Evolutionary conservation across 2,113 vertebrate species (phyloP).

Genomic region (Actinemys pallida): DNA sequence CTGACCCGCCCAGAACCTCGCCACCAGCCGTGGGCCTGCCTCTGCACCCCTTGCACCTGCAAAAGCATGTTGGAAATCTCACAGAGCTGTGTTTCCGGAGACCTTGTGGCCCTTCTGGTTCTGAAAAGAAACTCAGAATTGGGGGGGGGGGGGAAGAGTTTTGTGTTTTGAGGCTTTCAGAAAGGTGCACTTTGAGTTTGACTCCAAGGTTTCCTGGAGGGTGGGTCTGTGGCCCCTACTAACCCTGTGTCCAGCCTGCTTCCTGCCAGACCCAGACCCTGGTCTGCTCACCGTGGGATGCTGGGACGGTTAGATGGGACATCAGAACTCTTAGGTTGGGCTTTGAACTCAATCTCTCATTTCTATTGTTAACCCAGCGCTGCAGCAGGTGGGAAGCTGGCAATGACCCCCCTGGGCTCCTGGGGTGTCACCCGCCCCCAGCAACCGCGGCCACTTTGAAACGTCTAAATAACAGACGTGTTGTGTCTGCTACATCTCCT

Average conservation of each 20-base stretch:
- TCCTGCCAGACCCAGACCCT: background rate
- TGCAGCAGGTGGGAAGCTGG: background rate
- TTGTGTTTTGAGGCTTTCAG: background rate
- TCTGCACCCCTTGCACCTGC: background rate
- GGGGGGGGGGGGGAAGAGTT: no score
- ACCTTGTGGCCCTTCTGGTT: background rate
- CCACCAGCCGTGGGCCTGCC: fast-evolving
- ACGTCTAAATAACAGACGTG: background rate
- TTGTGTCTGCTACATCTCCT: background rate
- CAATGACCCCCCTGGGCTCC: background rate
- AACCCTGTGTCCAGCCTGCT: background rate
- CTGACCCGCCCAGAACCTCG: background rate
- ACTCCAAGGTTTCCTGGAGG: background rate
- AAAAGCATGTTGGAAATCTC: background rate
- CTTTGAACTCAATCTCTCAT: background rate
- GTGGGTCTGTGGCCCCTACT: background rate
- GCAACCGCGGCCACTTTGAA: background rate
- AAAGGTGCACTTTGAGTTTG: background rate
- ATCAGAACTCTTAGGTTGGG: background rate
- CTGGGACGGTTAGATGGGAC: background rate
- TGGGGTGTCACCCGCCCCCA: background rate
- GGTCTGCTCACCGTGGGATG: background rate
- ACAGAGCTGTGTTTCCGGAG: background rate
- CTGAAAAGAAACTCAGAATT: background rate
- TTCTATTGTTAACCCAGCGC: background rate